Conservation (phyloP, 2,113 vertebrate genomes). For the Hypocryptadius cinnamomeus region DNA sequence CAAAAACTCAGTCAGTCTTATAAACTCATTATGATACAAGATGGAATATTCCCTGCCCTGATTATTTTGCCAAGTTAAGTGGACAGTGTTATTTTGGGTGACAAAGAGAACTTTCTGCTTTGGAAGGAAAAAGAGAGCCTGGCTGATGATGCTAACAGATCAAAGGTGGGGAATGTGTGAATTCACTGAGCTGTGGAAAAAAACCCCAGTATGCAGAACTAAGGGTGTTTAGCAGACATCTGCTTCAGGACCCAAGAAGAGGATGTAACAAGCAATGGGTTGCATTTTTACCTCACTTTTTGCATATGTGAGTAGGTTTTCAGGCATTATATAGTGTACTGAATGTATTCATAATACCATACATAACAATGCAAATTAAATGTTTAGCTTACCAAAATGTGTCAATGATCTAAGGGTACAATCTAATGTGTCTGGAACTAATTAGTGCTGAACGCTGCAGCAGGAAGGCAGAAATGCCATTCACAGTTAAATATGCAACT, state of each 20-base stretch:
- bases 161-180: neutral
- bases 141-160: neutral
- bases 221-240: neutral
- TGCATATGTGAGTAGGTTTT: neutral
- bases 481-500: neutral
- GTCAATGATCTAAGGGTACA: neutral
- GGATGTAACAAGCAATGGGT: neutral
- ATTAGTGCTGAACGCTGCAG: neutral
- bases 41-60: neutral
- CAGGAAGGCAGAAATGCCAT: neutral
- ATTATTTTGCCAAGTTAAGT: neutral
- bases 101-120: neutral
- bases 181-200: neutral
- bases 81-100: neutral
- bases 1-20: neutral
- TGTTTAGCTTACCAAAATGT: neutral
- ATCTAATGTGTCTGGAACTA: neutral
- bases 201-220: neutral
- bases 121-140: neutral
- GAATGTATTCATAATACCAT: neutral
- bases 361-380: neutral
- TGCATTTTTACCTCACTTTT: neutral
- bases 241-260: neutral
- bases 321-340: rapidly evolving
- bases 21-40: neutral